These are phyloP conservation scores for Calephelis perditalis DNA, from an alignment of 2,888 invertebrate species.

Conservation along the genomic window DNA sequence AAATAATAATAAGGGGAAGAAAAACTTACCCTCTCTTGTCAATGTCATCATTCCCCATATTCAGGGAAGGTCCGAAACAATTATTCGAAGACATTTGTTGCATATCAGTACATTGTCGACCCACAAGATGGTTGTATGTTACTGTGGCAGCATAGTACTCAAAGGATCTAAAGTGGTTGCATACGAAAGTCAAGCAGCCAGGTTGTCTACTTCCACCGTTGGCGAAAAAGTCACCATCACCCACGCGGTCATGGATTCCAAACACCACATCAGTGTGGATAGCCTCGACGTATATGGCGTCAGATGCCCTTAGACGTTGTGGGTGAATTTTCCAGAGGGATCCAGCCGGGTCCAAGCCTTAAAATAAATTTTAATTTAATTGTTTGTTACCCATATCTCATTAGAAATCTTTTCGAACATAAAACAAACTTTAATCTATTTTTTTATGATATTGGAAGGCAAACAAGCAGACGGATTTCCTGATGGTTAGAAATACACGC, in stretches of 20 bases:
- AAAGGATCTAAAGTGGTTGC: conserved; percentile 57
- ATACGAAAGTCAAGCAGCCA: conserved; percentile 46
- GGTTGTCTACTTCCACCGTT: conserved; percentile 72
- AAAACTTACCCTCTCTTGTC: conserved; percentile 46
- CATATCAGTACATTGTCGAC: conserved; percentile 38
- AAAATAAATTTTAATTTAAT: conserved; percentile 12
- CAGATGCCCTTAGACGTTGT: conserved; percentile 41
- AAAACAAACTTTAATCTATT: too few relatives aligned
- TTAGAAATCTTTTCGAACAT: too few relatives aligned
- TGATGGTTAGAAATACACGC: too few relatives aligned
- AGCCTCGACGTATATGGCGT: conserved; percentile 55
- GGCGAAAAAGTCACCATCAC: conserved; percentile 78
- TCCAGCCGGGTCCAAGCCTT: conserved; percentile 63
- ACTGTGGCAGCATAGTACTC: conserved; percentile 51
- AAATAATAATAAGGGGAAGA: neutral
- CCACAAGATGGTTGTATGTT: conserved; percentile 47
- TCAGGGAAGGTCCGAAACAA: conserved; percentile 42
- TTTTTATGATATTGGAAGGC: too few relatives aligned
- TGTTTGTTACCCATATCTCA: too few relatives aligned
- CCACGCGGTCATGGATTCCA: conserved; percentile 68
- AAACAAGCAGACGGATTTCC: too few relatives aligned
- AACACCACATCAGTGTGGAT: conserved; percentile 70
- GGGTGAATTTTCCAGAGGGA: conserved; percentile 45
- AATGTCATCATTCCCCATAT: conserved; percentile 49
- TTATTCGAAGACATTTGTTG: conserved; percentile 42